Percentiles rank a stretch among this genome's conserved stretches.
phyloP scores from a whole-genome alignment of 2,888 invertebrate genomes.

The Cremastinae sp. region DNA sequence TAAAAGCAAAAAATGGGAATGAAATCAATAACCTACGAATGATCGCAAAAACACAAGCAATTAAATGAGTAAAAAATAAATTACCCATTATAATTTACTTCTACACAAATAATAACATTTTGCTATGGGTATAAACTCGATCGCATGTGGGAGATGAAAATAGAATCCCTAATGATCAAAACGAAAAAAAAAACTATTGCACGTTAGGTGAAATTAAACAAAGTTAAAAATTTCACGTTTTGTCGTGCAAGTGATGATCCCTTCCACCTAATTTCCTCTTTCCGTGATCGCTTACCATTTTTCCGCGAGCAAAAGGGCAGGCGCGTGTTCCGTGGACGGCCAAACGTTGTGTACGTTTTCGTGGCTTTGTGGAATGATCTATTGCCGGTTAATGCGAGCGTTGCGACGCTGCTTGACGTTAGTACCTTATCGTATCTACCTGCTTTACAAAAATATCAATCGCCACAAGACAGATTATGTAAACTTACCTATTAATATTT shows the following conservation, averaged over 20 bases:
- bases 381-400: slow-evolving; percentile 60
- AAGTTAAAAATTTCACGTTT: slow-evolving; percentile 66
- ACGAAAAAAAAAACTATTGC: slow-evolving; percentile 3
- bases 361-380: slow-evolving; percentile 56
- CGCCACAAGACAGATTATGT: too few species aligned
- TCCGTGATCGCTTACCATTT: slow-evolving; percentile 70
- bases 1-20: slow-evolving; percentile 7
- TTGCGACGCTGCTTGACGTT: slow-evolving; percentile 34
- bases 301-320: slow-evolving; percentile 61
- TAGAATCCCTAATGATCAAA: not conserved
- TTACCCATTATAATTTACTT: too few species aligned
- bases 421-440: not conserved
- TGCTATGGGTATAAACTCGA: too few species aligned
- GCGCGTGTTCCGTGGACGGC: slow-evolving; percentile 53
- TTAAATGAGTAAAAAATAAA: too few species aligned
- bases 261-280: slow-evolving; percentile 69
- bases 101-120: too few species aligned
- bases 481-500: too few species aligned
- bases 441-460: too few species aligned
- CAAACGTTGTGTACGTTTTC: slow-evolving; percentile 41
- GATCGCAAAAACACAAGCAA: not conserved
- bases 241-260: slow-evolving; percentile 64
- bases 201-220: slow-evolving; percentile 45
- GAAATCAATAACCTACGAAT: not conserved
- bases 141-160: too few species aligned